Evolutionary conservation across 1,140 invertebrate genomes (phyloP).

Genomic region (Drosophila pachea): DNA sequence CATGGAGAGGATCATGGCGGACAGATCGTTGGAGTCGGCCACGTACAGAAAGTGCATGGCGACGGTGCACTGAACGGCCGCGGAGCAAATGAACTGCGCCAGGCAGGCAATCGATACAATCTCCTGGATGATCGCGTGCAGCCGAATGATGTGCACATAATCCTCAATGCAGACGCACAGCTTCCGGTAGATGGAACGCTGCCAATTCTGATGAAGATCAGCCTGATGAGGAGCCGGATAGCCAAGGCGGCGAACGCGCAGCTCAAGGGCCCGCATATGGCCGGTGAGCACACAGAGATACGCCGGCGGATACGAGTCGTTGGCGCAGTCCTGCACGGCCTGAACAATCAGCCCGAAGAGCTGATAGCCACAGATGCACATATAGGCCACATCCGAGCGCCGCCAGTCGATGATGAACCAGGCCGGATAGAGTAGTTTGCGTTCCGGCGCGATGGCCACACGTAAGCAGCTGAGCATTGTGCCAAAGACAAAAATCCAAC

Average conservation of each 20-base stretch:
- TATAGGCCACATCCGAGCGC: constrained; percentile 29
- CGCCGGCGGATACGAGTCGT: constrained; percentile 70
- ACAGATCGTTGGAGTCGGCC: constrained; percentile 49
- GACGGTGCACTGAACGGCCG: constrained; percentile 64
- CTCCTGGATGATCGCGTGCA: constrained; percentile 57
- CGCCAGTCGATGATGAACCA: constrained; percentile 68
- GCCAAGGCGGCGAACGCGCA: constrained; percentile 60
- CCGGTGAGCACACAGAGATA: constrained; percentile 63
- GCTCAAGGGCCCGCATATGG: constrained; percentile 62
- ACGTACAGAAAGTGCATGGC: constrained; percentile 67
- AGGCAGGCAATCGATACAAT: constrained; percentile 61
- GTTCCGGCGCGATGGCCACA: constrained; percentile 34
- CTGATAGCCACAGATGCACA: constrained; percentile 51
- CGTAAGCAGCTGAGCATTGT: constrained; percentile 57
- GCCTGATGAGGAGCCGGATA: neutral
- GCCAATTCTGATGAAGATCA: neutral
- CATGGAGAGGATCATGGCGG: constrained; percentile 58
- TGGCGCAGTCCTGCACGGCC: constrained; percentile 65
- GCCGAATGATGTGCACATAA: constrained; percentile 39
- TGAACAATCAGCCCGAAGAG: constrained; percentile 59
- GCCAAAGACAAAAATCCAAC: constrained; percentile 58
- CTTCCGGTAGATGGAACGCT: constrained; percentile 3
- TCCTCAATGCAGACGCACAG: constrained; percentile 59
- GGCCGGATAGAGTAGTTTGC: constrained; percentile 60
- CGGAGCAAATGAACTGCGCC: constrained; percentile 65